A percentile compares a stretch with the other conserved stretches of the same genome.
phyloP scores from a whole-genome alignment of 2,113 vertebrate species.

The Pteropus alecto region DNA sequence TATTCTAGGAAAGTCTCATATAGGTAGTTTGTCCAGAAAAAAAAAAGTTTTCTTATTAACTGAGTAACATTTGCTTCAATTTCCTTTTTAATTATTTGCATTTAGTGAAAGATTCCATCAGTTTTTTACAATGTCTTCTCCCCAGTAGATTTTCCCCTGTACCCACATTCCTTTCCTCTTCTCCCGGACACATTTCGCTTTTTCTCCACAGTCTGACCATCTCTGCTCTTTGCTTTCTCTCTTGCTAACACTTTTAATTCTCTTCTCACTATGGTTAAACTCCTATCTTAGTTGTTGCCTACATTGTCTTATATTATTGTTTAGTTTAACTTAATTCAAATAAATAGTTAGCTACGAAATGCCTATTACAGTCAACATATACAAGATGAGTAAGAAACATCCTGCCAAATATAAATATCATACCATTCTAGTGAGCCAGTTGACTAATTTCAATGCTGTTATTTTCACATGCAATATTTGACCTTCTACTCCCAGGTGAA shows the following conservation, averaged over 20 bases:
- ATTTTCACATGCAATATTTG: not conserved
- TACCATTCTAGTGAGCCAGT: not conserved
- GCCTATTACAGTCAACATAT: not conserved
- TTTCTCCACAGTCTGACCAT: not conserved
- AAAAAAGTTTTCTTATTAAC: not conserved
- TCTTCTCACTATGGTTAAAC: not conserved
- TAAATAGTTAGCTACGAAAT: not conserved
- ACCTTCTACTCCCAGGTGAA: not conserved
- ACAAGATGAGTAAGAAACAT: not conserved
- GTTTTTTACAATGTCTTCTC: not conserved
- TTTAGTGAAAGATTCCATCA: not conserved
- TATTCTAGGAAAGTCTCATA: not conserved
- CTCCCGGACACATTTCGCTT: not conserved
- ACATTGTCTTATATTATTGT: not conserved
- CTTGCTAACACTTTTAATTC: not conserved
- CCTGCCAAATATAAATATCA: not conserved
- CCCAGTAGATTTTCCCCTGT: not conserved
- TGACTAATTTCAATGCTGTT: not conserved
- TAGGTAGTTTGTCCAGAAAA: not conserved
- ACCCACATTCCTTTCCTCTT: not conserved
- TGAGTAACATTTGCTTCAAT: not conserved
- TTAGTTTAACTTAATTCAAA: not conserved
- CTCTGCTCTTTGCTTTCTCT: not conserved
- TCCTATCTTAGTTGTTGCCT: not conserved
- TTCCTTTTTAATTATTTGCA: not conserved